phyloP scores from a whole-genome alignment of 1,140 invertebrate genomes.

The Sycobia sp. region DNA sequence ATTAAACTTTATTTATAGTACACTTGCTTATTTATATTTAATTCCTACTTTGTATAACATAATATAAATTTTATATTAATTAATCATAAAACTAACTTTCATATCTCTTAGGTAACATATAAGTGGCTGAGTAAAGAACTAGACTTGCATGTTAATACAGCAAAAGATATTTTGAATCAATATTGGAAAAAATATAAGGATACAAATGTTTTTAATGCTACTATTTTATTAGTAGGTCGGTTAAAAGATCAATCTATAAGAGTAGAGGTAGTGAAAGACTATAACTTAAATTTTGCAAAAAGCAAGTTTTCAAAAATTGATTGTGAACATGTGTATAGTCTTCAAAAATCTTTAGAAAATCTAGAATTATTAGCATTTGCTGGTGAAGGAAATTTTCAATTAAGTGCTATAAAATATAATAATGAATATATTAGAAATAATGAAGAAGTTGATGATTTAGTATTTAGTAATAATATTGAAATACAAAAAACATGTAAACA shows the following conservation, averaged over 20 bases:
- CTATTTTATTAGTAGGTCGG: conserved; percentile 52
- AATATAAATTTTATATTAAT: conserved; percentile 4
- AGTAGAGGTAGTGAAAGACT: conserved; percentile 51
- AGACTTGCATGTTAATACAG: conserved; percentile 54
- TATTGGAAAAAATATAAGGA: conserved; percentile 49
- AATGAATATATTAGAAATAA: conserved; percentile 43
- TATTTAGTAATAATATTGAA: conserved; percentile 8
- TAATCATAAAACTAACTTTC: conserved; percentile 12
- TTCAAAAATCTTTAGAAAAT: conserved; percentile 53
- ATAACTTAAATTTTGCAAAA: conserved; percentile 43
- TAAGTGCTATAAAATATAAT: conserved; percentile 52
- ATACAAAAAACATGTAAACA: too few species aligned
- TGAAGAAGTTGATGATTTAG: conserved; percentile 39
- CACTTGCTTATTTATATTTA: neutral
- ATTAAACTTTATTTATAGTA: conserved; percentile 7
- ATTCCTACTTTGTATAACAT: neutral
- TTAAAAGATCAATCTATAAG: conserved; percentile 48
- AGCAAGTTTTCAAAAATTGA: conserved; percentile 50
- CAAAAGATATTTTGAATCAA: conserved; percentile 52
- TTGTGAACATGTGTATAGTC: conserved; percentile 58
- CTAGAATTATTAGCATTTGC: conserved; percentile 46
- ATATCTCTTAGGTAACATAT: conserved; percentile 53
- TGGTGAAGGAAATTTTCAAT: conserved; percentile 48
- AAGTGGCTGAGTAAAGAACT: conserved; percentile 58
- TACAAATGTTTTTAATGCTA: conserved; percentile 43